Percentiles rank a stretch among this genome's conserved stretches.
Conservation (phyloP, 2,888 invertebrate genomes). For the Xanthia togata region DNA sequence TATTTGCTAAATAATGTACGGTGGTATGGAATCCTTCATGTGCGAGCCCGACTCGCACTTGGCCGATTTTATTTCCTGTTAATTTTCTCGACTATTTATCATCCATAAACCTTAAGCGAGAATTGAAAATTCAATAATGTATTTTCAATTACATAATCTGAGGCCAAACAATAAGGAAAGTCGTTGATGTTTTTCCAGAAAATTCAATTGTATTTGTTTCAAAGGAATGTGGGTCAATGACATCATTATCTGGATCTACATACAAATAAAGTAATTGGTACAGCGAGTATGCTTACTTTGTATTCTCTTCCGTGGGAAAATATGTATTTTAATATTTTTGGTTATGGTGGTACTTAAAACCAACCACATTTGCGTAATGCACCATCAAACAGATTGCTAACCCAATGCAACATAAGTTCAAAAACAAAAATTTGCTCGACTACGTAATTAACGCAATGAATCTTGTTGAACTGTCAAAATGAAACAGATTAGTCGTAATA, state of each 20-base stretch:
- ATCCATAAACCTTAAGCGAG: slow-evolving; percentile 65
- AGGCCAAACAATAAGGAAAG: slow-evolving; percentile 38
- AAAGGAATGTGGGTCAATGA: slow-evolving; percentile 33
- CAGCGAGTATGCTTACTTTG: slow-evolving; percentile 32
- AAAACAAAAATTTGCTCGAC: no score
- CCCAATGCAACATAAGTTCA: no score
- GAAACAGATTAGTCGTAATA: no score
- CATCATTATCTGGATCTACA: slow-evolving; percentile 33
- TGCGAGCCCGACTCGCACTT: no score
- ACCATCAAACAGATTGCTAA: no score
- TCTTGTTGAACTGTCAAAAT: no score
- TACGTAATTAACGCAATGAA: no score
- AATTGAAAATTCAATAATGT: slow-evolving; percentile 62
- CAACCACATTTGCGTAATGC: no score
- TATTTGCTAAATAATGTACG: no score
- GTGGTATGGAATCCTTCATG: no score
- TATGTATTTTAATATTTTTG: no score
- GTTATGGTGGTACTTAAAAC: neutral
- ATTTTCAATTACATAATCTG: slow-evolving; percentile 59
- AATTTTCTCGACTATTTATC: slow-evolving; percentile 76
- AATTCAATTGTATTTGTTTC: slow-evolving; percentile 41
- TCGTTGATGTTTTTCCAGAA: slow-evolving; percentile 21
- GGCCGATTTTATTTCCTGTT: slow-evolving; percentile 52
- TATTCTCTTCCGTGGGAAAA: neutral
- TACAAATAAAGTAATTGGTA: slow-evolving; percentile 51